Evolutionary conservation across 53 echinoderm and acorn worm genomes (phyloP).

Genomic region (Henricia sp.): DNA sequence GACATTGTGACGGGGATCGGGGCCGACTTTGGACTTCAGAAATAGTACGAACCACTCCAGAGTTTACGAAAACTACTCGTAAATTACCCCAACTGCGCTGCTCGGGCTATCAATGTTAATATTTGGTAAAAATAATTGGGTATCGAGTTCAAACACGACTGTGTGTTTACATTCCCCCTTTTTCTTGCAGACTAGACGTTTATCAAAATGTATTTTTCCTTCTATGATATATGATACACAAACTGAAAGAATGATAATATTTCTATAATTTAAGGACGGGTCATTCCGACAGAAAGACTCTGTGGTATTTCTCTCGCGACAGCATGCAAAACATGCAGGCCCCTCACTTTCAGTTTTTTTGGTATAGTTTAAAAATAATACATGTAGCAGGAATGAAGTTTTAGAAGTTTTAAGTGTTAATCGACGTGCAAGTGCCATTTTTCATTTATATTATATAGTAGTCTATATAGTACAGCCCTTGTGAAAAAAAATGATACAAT

Average conservation of each 20-base stretch:
- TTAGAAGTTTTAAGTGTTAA: too few species aligned
- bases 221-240: conserved; percentile 20
- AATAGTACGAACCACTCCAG: conserved; percentile 20
- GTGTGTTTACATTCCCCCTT: conserved; percentile 2
- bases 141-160: conserved; percentile 11
- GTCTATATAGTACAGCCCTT: too few species aligned
- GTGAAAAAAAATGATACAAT: too few species aligned
- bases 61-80: conserved; percentile 56
- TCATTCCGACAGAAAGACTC: not conserved
- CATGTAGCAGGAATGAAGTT: too few species aligned
- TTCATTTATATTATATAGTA: too few species aligned
- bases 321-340: too few species aligned
- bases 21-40: conserved; percentile 32
- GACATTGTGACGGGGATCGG: not conserved
- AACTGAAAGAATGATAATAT: conserved; percentile 27
- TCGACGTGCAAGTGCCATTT: too few species aligned
- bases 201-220: not conserved
- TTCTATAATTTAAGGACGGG: not conserved
- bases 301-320: too few species aligned
- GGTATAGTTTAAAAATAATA: too few species aligned
- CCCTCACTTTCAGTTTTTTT: too few species aligned
- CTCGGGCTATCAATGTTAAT: conserved; percentile 23
- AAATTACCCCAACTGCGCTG: conserved; percentile 21
- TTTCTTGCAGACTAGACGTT: not conserved
- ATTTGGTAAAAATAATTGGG: conserved; percentile 48